Evolutionary conservation across 2,888 invertebrate species (phyloP).

Genomic region (Dione juno): DNA sequence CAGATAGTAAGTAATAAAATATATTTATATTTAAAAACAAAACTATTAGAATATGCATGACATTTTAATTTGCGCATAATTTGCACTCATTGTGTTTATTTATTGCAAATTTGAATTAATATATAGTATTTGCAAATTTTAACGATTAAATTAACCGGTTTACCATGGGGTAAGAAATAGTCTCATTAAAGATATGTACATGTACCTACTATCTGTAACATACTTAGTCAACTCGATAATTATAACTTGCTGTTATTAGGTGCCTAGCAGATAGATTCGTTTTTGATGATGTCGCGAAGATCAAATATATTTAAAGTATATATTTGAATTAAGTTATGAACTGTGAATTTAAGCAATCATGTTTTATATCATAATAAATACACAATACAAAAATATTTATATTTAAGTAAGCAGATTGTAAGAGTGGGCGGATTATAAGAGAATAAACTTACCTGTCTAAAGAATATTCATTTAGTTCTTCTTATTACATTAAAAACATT

Average conservation of each 20-base stretch:
- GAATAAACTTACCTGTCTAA: constrained; percentile 64
- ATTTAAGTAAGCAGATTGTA: constrained; percentile 70
- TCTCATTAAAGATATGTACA: constrained; percentile 6
- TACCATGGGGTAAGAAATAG: neutral
- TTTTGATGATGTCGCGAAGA: constrained; percentile 47
- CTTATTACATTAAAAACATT: constrained; percentile 37
- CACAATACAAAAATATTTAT: constrained; percentile 54
- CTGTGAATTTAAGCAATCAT: constrained; percentile 10
- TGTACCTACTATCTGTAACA: constrained; percentile 4
- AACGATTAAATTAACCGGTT: neutral
- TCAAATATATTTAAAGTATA: neutral
- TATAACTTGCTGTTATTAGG: constrained; percentile 68
- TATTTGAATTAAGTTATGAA: constrained; percentile 26
- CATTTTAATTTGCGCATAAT: neutral
- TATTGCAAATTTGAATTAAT: neutral
- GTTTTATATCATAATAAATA: constrained; percentile 30
- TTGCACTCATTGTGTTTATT: neutral
- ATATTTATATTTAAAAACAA: too few relatives aligned
- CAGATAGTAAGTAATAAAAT: too few relatives aligned
- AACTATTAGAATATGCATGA: neutral
- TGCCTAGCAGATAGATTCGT: constrained; percentile 75
- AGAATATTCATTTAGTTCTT: constrained; percentile 49
- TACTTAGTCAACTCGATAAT: constrained; percentile 64
- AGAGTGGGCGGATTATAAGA: constrained; percentile 70
- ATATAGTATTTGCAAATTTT: neutral